A percentile compares a stretch with the other conserved stretches of the same genome.
phyloP scores from a whole-genome alignment of 92 coral and sea anemone genomes.

The Phymanthus crucifer region DNA sequence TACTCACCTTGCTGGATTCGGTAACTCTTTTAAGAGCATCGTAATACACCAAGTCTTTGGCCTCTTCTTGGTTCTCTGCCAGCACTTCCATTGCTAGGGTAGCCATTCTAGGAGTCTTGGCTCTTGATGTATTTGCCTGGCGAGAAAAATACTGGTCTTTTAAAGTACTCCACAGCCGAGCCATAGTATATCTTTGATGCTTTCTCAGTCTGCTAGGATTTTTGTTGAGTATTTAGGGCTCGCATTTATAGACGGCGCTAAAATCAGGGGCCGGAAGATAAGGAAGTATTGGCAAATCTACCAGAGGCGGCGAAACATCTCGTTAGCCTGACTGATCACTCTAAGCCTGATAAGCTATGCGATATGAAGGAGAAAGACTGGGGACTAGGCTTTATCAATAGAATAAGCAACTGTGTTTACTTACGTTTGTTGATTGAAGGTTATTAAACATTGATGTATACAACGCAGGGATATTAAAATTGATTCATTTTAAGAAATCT shows the following conservation, averaged over 20 bases:
- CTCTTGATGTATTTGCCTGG: constrained; percentile 32
- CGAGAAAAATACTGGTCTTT: constrained; percentile 54
- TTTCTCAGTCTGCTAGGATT: neutral
- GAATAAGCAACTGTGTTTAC: neutral
- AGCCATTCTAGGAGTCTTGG: constrained; percentile 69
- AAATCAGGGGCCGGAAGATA: neutral
- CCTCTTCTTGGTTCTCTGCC: constrained; percentile 78
- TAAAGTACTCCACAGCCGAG: constrained; percentile 64
- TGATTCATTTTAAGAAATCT: no score
- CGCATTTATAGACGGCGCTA: neutral
- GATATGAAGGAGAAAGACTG: neutral
- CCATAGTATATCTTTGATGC: constrained; percentile 41
- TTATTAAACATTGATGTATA: neutral
- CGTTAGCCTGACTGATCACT: neutral
- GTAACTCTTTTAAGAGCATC: constrained; percentile 89
- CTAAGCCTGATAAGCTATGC: neutral
- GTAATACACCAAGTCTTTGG: constrained; percentile 86
- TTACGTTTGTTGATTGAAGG: neutral
- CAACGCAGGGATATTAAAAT: neutral
- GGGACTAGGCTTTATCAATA: neutral
- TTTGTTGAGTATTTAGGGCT: neutral
- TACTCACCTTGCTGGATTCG: constrained; percentile 54
- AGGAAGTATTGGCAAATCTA: neutral
- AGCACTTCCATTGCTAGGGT: constrained; percentile 80
- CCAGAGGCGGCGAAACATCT: neutral